phyloP scores from a whole-genome alignment of 1,140 invertebrate genomes.

The Leptonema lineaticorne region DNA sequence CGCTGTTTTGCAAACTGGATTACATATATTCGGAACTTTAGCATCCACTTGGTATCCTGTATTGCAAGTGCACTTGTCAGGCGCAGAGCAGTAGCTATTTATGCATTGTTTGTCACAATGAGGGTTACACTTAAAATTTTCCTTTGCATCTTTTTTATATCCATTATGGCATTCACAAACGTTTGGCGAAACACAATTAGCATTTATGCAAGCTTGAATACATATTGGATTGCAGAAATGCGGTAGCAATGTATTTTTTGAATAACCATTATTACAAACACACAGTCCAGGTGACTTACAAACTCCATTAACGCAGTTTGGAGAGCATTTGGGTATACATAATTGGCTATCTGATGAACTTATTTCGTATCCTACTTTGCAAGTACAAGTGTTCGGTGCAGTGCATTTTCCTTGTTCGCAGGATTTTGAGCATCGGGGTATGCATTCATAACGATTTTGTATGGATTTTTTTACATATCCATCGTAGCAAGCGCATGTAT shows the following conservation, averaged over 20 bases:
- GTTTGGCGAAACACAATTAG: slow-evolving; percentile 53
- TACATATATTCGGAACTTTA: slow-evolving; percentile 47
- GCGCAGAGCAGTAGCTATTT: slow-evolving; percentile 51
- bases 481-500: slow-evolving; percentile 53
- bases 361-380: slow-evolving; percentile 45
- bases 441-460: slow-evolving; percentile 46
- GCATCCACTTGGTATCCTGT: slow-evolving; percentile 48
- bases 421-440: slow-evolving; percentile 48
- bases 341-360: slow-evolving; percentile 37
- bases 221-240: slow-evolving; percentile 50
- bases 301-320: slow-evolving; percentile 49
- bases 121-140: slow-evolving; percentile 45
- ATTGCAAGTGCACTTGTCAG: slow-evolving; percentile 53
- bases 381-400: slow-evolving; percentile 48
- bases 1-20: slow-evolving; percentile 38
- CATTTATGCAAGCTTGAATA: slow-evolving; percentile 54
- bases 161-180: slow-evolving; percentile 54
- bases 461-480: slow-evolving; percentile 46
- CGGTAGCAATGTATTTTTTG: background rate
- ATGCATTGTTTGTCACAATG: slow-evolving; percentile 50
- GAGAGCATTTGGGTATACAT: slow-evolving; percentile 52
- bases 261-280: slow-evolving; percentile 46
- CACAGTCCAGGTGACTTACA: slow-evolving; percentile 52
- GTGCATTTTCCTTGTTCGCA: slow-evolving; percentile 53
- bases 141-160: slow-evolving; percentile 44